Evolutionary conservation across 1,140 invertebrate genomes (phyloP), one percentile per base, ranked within the genome.

Genomic region (Lepidurus apus): DNA sequence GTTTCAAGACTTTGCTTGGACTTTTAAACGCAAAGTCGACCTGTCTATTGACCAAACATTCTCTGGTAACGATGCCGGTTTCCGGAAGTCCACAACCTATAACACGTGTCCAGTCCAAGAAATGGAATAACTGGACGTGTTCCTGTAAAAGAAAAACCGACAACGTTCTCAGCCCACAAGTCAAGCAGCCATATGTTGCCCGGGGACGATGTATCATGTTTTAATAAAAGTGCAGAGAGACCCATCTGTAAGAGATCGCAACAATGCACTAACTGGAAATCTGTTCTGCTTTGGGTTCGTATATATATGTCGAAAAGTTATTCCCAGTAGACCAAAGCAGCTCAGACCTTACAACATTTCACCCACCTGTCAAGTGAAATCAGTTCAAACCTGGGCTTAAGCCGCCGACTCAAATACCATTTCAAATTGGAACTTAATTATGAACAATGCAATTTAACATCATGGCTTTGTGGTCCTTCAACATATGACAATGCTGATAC

Each of bases 111-210:
- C 53, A 65, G 53, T 65, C 53, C 5, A 65, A 17, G 13, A 65
- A 65, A 65, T 65, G 53, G 53, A 65, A 65, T 21, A 65, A 65
- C 53, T 65, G 53, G n/a, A 65, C 53, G 21, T 65, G 53, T n/a
- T 13, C 53, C 21, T 65, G 53, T 65, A 65, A 65, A 13, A 65
- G 53, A n/a, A 21, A 65, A 13, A 13, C 17, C 7, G 53, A 65
- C 21, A 21, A n/a, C n/a, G 53, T 65, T 65, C 53, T 65, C 3
- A 65, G 6, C 17, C 53, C 53, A 65, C 53, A 65, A 9, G 53
- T 65, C 7, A 65, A 65, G 13, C 53, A 65, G 9, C 53, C 53
- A 65, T 65, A 65, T 17, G 53, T 65, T 65, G 53, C 53, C 1
- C 13, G 53, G 21, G 53, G 53, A n/a, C 53, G 53, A 65, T 65